Conservation (phyloP, 2,113 vertebrate species). For the Hydrochoerus hydrochaeris region DNA sequence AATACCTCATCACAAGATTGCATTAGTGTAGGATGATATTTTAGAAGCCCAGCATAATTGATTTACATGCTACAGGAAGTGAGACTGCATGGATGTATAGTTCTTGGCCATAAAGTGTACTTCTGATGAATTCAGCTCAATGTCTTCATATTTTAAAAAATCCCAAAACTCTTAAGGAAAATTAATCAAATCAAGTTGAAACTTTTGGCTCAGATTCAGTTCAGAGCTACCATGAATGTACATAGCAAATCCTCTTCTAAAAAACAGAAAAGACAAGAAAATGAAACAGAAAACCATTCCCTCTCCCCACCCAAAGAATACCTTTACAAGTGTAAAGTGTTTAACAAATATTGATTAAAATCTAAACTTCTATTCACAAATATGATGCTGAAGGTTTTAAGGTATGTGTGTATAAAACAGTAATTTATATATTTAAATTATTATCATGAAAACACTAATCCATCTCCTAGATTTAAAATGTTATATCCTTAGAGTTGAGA, state of each 20-base stretch:
- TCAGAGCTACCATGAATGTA: background rate
- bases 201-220: conserved; percentile 25
- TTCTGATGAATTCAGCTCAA: conserved; percentile 15
- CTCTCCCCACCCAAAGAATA: background rate
- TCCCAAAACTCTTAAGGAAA: conserved; percentile 29
- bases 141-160: conserved; percentile 2
- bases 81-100: background rate
- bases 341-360: conserved; percentile 46
- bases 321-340: background rate
- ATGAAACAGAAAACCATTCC: background rate
- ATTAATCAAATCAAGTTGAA: conserved; percentile 36
- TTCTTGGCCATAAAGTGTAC: background rate
- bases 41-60: conserved; percentile 8
- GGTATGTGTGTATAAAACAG: background rate
- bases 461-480: conserved; percentile 26
- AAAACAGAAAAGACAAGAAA: background rate
- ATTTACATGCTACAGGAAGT: background rate
- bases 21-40: background rate
- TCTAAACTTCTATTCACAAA: conserved; percentile 17
- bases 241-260: background rate
- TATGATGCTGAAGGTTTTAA: conserved; percentile 20
- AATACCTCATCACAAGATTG: background rate
- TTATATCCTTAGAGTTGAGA: conserved; percentile 5
- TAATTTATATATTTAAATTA: conserved; percentile 55
- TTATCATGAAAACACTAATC: conserved; percentile 36